A percentile compares a stretch with the other conserved stretches of the same genome.
These are phyloP conservation scores for Leptinotarsa undecemlineata DNA, from an alignment of 1,140 invertebrate genomes.

Conservation along the genomic window DNA sequence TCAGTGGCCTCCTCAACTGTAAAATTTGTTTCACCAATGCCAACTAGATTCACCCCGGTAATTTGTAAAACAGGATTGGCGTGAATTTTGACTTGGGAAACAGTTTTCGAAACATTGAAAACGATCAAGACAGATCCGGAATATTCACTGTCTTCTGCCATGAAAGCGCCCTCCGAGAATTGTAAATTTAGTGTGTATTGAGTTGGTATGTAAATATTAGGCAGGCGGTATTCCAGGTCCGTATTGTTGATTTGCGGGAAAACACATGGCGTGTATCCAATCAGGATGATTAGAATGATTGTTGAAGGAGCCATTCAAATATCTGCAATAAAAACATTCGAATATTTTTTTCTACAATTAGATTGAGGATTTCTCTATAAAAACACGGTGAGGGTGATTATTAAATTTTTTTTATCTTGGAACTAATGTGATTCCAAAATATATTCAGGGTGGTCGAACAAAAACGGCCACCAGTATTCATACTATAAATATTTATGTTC, in stretches of 20 bases:
- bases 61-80: slow-evolving; percentile 31
- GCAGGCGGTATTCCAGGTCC: slow-evolving; percentile 66
- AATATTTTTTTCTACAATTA: too few species aligned
- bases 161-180: slow-evolving; percentile 20
- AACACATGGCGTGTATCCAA: too few species aligned
- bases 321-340: too few species aligned
- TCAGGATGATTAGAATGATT: too few species aligned
- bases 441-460: too few species aligned
- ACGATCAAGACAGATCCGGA: slow-evolving; percentile 24
- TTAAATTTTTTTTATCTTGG: too few species aligned
- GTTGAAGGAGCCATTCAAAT: too few species aligned
- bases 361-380: too few species aligned
- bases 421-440: too few species aligned
- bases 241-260: background rate
- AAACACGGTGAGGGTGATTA: too few species aligned
- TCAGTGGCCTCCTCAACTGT: slow-evolving; percentile 26
- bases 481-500: too few species aligned
- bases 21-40: slow-evolving; percentile 12
- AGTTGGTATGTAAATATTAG: slow-evolving; percentile 72
- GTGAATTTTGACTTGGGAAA: slow-evolving; percentile 25
- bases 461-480: too few species aligned
- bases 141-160: slow-evolving; percentile 12
- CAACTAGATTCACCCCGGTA: background rate
- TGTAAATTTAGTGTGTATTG: slow-evolving; percentile 72
- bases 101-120: background rate